These are phyloP conservation scores for Pogoniulus pusillus DNA, from an alignment of 2,797 vertebrate genomes.

Conservation along the genomic window DNA sequence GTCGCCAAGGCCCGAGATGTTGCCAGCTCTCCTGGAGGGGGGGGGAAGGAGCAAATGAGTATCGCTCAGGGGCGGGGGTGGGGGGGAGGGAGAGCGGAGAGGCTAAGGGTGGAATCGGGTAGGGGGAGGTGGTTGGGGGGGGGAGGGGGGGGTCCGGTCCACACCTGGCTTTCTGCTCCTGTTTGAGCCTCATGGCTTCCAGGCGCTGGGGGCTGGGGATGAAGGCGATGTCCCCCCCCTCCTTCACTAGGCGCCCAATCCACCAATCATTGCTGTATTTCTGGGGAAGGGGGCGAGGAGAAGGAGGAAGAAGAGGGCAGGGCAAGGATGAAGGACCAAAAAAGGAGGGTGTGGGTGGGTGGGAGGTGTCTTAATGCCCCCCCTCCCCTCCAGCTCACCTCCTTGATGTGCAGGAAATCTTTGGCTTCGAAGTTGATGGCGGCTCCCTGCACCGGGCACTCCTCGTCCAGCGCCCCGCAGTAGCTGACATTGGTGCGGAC, in stretches of 20 bases:
- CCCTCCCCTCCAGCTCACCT: conserved; percentile 77
- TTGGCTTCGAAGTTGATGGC: conserved; percentile 98
- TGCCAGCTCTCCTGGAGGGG: conserved; percentile 92
- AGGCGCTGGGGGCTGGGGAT: conserved; percentile 95
- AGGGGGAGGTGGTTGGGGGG: too few species aligned
- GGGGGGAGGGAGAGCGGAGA: too few species aligned
- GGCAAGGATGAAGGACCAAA: too few species aligned
- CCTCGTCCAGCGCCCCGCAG: conserved; percentile 94
- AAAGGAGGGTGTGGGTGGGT: background rate
- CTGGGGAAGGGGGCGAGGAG: too few species aligned
- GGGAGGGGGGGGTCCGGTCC: background rate
- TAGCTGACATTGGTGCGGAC: conserved; percentile 97
- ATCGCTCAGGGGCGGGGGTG: rapidly evolving
- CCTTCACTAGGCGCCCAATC: conserved; percentile 95
- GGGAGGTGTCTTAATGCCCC: background rate
- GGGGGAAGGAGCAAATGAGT: conserved; percentile 1
- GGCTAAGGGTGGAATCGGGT: too few species aligned
- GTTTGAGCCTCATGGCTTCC: conserved; percentile 93
- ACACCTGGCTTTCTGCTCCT: conserved; percentile 94
- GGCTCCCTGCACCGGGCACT: conserved; percentile 94
- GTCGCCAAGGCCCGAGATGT: conserved; percentile 89
- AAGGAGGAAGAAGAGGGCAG: too few species aligned
- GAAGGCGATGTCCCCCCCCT: conserved; percentile 94
- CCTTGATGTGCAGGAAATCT: conserved; percentile 99
- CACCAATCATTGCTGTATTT: conserved; percentile 98